These are phyloP conservation scores for Anoplius nigerrimus DNA, from an alignment of 2,888 invertebrate species.

Conservation along the genomic window DNA sequence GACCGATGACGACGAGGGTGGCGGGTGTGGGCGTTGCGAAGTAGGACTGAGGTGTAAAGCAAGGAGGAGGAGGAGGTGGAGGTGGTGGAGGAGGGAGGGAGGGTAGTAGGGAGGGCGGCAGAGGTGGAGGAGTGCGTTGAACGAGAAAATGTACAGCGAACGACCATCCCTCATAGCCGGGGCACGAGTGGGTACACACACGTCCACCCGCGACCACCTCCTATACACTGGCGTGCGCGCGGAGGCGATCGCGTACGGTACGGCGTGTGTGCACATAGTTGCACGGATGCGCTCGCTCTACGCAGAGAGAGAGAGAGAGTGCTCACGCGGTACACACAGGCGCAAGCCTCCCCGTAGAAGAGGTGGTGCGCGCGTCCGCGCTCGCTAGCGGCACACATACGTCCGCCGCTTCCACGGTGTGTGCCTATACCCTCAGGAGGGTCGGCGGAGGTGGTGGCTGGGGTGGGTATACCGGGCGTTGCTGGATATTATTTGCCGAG, in stretches of 20 bases:
- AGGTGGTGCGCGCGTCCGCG: not conserved
- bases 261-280: slow-evolving; percentile 8
- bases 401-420: slow-evolving; percentile 16
- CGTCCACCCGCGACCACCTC: too few relatives aligned
- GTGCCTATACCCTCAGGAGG: slow-evolving; percentile 36
- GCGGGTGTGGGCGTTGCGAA: slow-evolving; percentile 54
- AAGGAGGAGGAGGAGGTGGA: slow-evolving; percentile 16
- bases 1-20: slow-evolving; percentile 21
- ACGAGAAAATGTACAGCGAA: slow-evolving; percentile 74
- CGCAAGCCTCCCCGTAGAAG: not conserved
- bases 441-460: slow-evolving; percentile 39
- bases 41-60: slow-evolving; percentile 25
- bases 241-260: slow-evolving; percentile 12
- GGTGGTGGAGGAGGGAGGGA: too few relatives aligned
- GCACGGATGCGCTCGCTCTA: slow-evolving; percentile 10
- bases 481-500: slow-evolving; percentile 72
- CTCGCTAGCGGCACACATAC: slow-evolving; percentile 31
- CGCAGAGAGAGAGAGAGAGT: not conserved
- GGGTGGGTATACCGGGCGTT: slow-evolving; percentile 56
- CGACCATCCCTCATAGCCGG: slow-evolving; percentile 43
- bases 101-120: too few relatives aligned
- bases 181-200: slow-evolving; percentile 16
- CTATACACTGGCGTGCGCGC: slow-evolving; percentile 11
- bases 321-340: slow-evolving; percentile 1
- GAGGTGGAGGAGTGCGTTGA: slow-evolving; percentile 43